These are phyloP conservation scores for Cydia fagiglandana DNA, from an alignment of 1,140 invertebrate genomes.

Conservation along the genomic window DNA sequence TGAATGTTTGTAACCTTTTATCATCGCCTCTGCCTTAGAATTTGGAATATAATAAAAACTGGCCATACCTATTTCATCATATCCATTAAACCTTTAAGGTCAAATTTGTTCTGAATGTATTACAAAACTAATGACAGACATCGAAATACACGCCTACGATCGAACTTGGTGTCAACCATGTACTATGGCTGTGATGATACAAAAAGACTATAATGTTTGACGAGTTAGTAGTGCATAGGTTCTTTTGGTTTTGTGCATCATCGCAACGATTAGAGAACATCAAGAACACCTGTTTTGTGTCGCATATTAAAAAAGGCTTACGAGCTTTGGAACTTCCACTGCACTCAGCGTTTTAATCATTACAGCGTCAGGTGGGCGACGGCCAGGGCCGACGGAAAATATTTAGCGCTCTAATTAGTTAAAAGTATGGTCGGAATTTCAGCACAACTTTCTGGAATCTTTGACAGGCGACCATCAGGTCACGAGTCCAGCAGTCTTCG, in stretches of 20 bases:
- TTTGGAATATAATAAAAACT: slow-evolving; percentile 16
- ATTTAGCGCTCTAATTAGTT: slow-evolving; percentile 1
- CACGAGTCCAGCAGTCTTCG: background rate
- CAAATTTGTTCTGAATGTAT: slow-evolving; percentile 19
- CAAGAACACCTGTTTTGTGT: slow-evolving; percentile 29
- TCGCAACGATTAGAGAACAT: slow-evolving; percentile 19
- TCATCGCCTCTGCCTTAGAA: slow-evolving; percentile 8
- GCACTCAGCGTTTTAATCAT: background rate
- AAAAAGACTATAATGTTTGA: background rate
- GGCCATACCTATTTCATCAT: slow-evolving; percentile 16
- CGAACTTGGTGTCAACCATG: slow-evolving; percentile 22
- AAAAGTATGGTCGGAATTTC: background rate
- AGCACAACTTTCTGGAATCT: background rate
- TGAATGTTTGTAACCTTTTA: slow-evolving; percentile 5
- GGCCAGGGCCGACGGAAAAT: slow-evolving; percentile 17
- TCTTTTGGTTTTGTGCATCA: background rate
- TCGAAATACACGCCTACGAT: slow-evolving; percentile 15
- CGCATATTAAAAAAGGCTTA: background rate
- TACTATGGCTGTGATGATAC: background rate
- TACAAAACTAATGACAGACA: slow-evolving; percentile 24
- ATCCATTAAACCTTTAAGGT: slow-evolving; percentile 28
- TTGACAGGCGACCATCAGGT: background rate
- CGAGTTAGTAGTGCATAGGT: background rate
- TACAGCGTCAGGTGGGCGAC: slow-evolving; percentile 9
- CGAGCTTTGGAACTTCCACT: background rate